Base-by-base conservation (phyloP, 1,140 invertebrate genomes). In the Delia radicum region DNA sequence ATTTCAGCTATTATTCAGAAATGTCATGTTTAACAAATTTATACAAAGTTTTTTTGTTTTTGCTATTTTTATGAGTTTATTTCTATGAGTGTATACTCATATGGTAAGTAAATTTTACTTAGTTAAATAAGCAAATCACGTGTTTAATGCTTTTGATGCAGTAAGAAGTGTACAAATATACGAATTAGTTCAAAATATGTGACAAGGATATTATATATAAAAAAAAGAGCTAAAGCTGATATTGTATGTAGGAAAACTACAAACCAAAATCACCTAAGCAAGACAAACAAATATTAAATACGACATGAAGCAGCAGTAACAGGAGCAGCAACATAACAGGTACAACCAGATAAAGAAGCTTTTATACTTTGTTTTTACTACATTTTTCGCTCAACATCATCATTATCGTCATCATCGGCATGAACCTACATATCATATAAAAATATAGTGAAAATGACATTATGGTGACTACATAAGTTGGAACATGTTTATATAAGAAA, bases 111-210 rank as follows among this genome's bases (percentile, higher is more conserved):
- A 21, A 18, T 55, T 55, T 24, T 55, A 55, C 48, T 69, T 69
- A 10, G 65, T 69, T 69, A 24, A 33, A 69, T 69, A 69, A 69
- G 29, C 65, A 69, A 69, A 69, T 69, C 65, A 69, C 65, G 65
- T 69, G 65, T 69, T 69, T 69, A 33, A 69, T 67, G 65, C 29
- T 69, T 33, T 37, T 33, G 24, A 69, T 69, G 29, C 65, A 69
- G 29, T 21, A 37, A 69, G 29, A 69, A 33, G 65, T 67, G 27
- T 67, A 29, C 29, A 31, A 67, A 31, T 67, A 67, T 67, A 31
- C 29, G 63, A 28, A 67, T 28, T 67, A 31, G 63, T 31, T n/a
- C 15, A 67, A 31, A 67, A 67, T 67, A 67, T 67, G 63, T 67
- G 63, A 67, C 28, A 67, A 67, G n/a, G 63, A 67, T 31, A 18